Evolutionary conservation across 2,797 vertebrate genomes (phyloP), one percentile per base, ranked within the genome.

Genomic region (Hemitrygon akajei): DNA sequence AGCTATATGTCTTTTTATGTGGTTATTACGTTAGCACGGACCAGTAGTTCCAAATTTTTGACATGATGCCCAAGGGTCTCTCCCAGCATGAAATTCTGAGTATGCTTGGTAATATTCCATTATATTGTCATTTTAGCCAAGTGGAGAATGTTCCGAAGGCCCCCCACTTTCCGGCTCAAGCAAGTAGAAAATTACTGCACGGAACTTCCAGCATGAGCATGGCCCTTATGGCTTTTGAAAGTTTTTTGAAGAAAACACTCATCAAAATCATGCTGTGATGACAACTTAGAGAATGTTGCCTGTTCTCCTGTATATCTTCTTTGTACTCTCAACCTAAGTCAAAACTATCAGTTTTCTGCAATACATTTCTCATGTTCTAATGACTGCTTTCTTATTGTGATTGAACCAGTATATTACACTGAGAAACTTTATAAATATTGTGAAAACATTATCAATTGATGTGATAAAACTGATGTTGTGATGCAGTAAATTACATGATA

Each of bases 81-180:
- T 93, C 40, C 71, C 91, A 93, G 91, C 91, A 93, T 75, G 91
- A 93, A 76, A 12, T n/a, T 47, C 91, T 93, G 25, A 93, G 27
- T 76, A 71, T 93, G 91, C 91, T 56, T 93, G 91, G 71, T 71
- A 76, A 76, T 56, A 56, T 25, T 30, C 14, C 91, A 93, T 93
- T 73, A 76, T 47, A 93, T 76, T 93, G 71, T 76, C 40, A 93
- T 76, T 76, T 93, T 75, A 93, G 71, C 11, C 71, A 75, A n/a
- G 37, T 16, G 73, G 27, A 75, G 69, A 20, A 76, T 93, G 91
- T 75, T 75, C 91, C 71, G 76, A 58, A 93, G 91, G 76, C 71
- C 40, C 71, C 91, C 91, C 6, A 56, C 71, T 56, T 75, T 40
- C 27, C 56, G 25, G 71, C 76, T 71, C 91, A 93, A 75, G 91